phyloP scores from a whole-genome alignment of 2,888 invertebrate species.

The Girardia tigrina region DNA sequence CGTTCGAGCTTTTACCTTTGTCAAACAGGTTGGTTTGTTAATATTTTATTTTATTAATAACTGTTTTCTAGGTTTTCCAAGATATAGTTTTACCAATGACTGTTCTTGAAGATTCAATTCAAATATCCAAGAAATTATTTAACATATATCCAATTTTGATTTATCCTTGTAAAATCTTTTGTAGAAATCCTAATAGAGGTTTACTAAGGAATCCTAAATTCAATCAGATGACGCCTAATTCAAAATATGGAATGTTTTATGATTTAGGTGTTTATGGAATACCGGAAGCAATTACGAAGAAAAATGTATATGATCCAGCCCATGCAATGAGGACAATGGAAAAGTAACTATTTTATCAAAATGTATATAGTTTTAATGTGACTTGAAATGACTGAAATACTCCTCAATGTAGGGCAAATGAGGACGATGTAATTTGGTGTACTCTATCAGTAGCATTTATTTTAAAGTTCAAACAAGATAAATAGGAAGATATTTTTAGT shows the following conservation, averaged over 20 bases:
- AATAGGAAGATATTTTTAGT: no score
- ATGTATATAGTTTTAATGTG: no score
- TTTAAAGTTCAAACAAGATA: no score
- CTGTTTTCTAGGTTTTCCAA: constrained; percentile 59
- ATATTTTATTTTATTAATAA: background rate
- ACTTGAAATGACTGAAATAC: no score
- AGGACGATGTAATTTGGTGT: no score
- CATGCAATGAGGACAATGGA: constrained; percentile 61
- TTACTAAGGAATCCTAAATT: constrained; percentile 55
- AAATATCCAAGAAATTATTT: constrained; percentile 57
- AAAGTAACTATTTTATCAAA: no score
- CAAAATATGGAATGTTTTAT: constrained; percentile 58
- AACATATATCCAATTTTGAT: constrained; percentile 60
- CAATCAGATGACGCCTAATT: constrained; percentile 55
- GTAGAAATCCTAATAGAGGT: constrained; percentile 57
- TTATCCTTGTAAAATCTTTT: constrained; percentile 60
- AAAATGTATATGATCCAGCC: constrained; percentile 56
- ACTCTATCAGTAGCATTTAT: no score
- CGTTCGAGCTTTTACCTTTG: constrained; percentile 59
- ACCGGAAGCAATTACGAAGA: constrained; percentile 57
- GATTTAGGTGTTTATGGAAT: constrained; percentile 71
- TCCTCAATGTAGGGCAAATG: no score
- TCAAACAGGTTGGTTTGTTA: constrained; percentile 54
- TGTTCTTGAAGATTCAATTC: constrained; percentile 51
- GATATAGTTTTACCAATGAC: constrained; percentile 69